Evolutionary conservation across 2,113 vertebrate species (phyloP).

Genomic region (Odobenus rosmarus): DNA sequence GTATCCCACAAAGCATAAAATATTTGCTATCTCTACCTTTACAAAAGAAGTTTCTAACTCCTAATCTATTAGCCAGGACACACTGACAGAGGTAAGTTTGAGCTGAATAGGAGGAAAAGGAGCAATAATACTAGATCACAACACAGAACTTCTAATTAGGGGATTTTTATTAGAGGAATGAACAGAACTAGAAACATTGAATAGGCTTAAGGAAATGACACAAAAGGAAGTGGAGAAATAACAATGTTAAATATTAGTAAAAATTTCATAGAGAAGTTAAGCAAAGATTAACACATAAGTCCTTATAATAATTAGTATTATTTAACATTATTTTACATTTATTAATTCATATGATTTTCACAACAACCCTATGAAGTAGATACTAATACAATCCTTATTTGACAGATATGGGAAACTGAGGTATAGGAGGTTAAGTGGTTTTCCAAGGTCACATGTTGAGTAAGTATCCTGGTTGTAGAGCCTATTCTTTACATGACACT

Average conservation of each 20-base stretch:
- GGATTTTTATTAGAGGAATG: not conserved
- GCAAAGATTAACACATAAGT: not conserved
- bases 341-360: not conserved
- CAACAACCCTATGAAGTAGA: not conserved
- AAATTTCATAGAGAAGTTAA: not conserved
- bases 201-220: slow-evolving; percentile 3
- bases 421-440: not conserved
- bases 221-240: slow-evolving; percentile 30
- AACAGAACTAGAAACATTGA: not conserved
- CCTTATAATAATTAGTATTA: not conserved
- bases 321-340: not conserved
- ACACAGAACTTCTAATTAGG: not conserved
- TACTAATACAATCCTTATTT: not conserved
- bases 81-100: not conserved
- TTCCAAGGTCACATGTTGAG: not conserved
- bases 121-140: not conserved
- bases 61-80: not conserved
- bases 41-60: not conserved
- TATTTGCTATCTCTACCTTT: not conserved
- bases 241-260: not conserved
- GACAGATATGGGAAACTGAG: not conserved
- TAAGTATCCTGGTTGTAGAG: not conserved
- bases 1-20: not conserved
- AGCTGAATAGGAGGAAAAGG: not conserved
- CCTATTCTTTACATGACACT: not conserved